These are phyloP conservation scores for Eleginops maclovinus DNA, from an alignment of 2,113 vertebrate species.

Conservation along the genomic window DNA sequence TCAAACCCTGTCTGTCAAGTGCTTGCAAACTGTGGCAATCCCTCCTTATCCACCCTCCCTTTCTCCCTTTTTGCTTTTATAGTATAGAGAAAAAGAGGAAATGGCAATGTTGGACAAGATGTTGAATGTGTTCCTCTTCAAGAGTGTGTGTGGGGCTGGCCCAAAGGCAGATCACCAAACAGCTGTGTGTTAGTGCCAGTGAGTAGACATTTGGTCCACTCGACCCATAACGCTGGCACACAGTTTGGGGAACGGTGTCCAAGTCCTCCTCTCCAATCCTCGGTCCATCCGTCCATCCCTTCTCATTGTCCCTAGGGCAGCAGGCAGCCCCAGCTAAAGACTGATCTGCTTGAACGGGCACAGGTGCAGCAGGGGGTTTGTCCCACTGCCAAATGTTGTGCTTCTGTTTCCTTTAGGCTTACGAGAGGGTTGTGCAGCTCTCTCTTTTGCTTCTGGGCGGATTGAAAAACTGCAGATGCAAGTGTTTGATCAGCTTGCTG, in stretches of 20 bases:
- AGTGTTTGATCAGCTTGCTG: conserved; percentile 72
- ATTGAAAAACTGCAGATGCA: conserved; percentile 66
- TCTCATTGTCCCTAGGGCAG: conserved; percentile 71
- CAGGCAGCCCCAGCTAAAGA: conserved; percentile 76
- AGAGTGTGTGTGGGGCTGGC: conserved; percentile 49
- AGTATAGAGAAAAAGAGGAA: conserved; percentile 27
- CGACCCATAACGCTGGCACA: conserved; percentile 76
- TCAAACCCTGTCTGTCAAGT: conserved; percentile 17
- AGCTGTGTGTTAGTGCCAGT: conserved; percentile 76
- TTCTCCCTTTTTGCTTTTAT: conserved; percentile 21
- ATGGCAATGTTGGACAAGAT: conserved; percentile 56
- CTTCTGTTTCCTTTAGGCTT: conserved; percentile 71
- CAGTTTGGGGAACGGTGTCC: conserved; percentile 55
- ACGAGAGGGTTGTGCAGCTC: conserved; percentile 56
- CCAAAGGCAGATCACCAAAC: conserved; percentile 77
- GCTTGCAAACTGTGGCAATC: conserved; percentile 5
- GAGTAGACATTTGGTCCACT: conserved; percentile 76
- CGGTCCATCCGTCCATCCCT: conserved; percentile 64
- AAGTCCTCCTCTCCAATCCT: conserved; percentile 75
- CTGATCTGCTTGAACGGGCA: conserved; percentile 78
- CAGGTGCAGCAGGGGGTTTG: conserved; percentile 78
- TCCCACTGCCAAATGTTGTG: conserved; percentile 74
- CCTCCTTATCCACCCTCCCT: background rate
- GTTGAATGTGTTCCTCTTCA: conserved; percentile 49
- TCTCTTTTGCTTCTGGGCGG: conserved; percentile 53